phyloP scores from a whole-genome alignment of 2,888 invertebrate genomes.

The Nymphalis polychloros region DNA sequence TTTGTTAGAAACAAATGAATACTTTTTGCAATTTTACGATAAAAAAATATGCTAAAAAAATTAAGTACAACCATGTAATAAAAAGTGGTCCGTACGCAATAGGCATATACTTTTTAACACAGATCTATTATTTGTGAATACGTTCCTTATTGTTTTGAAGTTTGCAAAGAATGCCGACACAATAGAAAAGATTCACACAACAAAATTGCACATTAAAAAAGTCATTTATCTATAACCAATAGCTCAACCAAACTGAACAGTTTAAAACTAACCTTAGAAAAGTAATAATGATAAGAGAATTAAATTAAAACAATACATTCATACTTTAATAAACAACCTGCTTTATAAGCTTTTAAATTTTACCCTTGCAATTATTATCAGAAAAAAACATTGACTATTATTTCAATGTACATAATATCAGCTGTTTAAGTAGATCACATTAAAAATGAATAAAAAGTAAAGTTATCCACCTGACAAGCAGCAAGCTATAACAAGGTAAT shows the following conservation, averaged over 20 bases:
- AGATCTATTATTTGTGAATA: slow-evolving; percentile 44
- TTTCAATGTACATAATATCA: slow-evolving; percentile 10
- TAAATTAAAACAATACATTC: not conserved
- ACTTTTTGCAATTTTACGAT: slow-evolving; percentile 65
- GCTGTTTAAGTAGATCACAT: slow-evolving; percentile 43
- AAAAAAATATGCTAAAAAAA: slow-evolving; percentile 63
- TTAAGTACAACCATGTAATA: slow-evolving; percentile 46
- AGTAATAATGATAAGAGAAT: not conserved
- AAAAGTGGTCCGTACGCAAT: slow-evolving; percentile 44
- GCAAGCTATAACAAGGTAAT: slow-evolving; percentile 54
- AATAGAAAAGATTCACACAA: slow-evolving; percentile 28
- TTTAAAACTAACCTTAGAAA: no score
- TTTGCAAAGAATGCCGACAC: slow-evolving; percentile 52
- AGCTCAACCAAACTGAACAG: not conserved
- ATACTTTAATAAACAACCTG: not conserved
- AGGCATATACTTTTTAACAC: slow-evolving; percentile 53
- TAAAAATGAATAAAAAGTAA: slow-evolving; percentile 54
- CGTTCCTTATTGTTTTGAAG: slow-evolving; percentile 47
- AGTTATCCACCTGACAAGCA: slow-evolving; percentile 65
- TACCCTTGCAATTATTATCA: not conserved
- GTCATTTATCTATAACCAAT: slow-evolving; percentile 10
- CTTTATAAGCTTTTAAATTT: not conserved
- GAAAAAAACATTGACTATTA: slow-evolving; percentile 9
- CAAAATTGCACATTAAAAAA: slow-evolving; percentile 22
- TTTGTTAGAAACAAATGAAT: slow-evolving; percentile 51